phyloP scores from a whole-genome alignment of 1,140 invertebrate species.

The Neodiprion fabricii region DNA sequence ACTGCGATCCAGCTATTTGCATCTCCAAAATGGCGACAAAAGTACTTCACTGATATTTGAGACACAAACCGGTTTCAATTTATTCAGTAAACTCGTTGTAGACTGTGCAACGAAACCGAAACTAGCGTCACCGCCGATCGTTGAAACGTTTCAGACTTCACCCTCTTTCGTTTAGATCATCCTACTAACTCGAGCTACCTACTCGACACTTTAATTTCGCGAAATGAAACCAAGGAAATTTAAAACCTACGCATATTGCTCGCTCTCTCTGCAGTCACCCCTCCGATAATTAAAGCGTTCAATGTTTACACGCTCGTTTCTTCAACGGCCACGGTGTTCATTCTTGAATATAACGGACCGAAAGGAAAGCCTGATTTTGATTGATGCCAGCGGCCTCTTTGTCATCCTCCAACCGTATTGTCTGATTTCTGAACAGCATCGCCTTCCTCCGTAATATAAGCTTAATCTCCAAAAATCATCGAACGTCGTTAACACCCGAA shows the following conservation, averaged over 20 bases:
- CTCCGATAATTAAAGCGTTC: not conserved
- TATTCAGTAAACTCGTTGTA: too few species aligned
- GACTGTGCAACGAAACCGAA: too few species aligned
- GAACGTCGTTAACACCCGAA: too few species aligned
- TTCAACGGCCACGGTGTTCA: not conserved
- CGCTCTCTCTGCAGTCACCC: not conserved
- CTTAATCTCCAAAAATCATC: too few species aligned
- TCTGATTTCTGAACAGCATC: not conserved
- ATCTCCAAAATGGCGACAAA: too few species aligned
- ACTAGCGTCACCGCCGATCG: too few species aligned
- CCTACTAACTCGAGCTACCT: not conserved
- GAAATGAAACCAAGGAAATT: not conserved
- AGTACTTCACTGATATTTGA: too few species aligned
- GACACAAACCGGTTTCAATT: too few species aligned
- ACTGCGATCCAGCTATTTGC: too few species aligned
- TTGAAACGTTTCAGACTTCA: too few species aligned
- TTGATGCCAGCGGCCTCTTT: not conserved
- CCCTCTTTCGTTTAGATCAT: not conserved
- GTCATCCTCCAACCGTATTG: not conserved
- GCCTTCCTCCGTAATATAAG: too few species aligned
- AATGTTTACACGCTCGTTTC: not conserved
- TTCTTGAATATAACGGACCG: not conserved
- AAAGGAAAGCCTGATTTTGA: not conserved
- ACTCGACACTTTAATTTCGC: conserved; percentile 1
- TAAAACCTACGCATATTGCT: not conserved